A percentile compares a stretch with the other conserved stretches of the same genome.
Evolutionary conservation across 1,140 invertebrate species (phyloP).

Genomic region (Rhynchophorus ferrugineus): DNA sequence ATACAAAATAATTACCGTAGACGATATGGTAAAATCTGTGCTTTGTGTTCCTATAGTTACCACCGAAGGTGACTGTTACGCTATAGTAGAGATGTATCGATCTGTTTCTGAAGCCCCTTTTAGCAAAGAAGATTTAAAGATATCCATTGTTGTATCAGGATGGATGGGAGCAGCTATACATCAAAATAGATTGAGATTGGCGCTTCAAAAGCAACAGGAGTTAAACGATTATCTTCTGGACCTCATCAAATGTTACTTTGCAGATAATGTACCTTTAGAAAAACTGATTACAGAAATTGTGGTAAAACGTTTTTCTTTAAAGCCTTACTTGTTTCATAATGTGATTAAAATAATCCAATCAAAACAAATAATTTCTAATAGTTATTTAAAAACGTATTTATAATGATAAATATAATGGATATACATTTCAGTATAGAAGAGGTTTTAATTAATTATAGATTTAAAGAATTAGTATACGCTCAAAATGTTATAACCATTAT

Average conservation of each 20-base stretch:
- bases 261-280: constrained; percentile 44
- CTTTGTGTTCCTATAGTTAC: constrained; percentile 48
- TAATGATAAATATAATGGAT: constrained; percentile 1
- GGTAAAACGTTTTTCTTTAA: constrained; percentile 33
- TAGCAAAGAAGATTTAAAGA: constrained; percentile 34
- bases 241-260: constrained; percentile 47
- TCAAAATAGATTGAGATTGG: constrained; percentile 44
- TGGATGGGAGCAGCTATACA: constrained; percentile 51
- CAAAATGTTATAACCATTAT: constrained; percentile 10
- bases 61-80: constrained; percentile 46
- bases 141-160: constrained; percentile 42
- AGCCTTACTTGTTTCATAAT: not conserved
- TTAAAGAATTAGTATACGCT: no score
- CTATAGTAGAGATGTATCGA: constrained; percentile 46
- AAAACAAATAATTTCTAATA: constrained; percentile 2
- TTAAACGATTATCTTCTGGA: constrained; percentile 44
- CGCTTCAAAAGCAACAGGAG: constrained; percentile 44
- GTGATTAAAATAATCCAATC: no score
- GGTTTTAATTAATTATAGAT: no score
- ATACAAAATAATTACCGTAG: no score
- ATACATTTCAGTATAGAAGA: no score
- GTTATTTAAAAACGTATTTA: not conserved
- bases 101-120: constrained; percentile 35
- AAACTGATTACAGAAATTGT: constrained; percentile 49
- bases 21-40: constrained; percentile 42